phyloP scores from a whole-genome alignment of 2,888 invertebrate species.

The Oxycera nigricornis region DNA sequence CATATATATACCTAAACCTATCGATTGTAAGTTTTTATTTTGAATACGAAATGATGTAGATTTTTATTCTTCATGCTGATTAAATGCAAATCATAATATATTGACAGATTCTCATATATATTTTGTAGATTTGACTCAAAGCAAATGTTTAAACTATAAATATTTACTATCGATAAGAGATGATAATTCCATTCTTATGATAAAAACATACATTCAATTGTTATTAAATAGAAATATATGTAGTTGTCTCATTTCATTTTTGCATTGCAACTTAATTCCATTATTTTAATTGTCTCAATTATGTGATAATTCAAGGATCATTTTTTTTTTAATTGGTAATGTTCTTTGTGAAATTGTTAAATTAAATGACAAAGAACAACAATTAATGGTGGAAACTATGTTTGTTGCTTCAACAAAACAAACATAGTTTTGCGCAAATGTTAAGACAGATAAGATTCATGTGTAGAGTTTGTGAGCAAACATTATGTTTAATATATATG shows the following conservation, averaged over 20 bases:
- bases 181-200: background rate
- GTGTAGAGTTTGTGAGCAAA: background rate
- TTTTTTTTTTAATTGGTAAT: too few species aligned
- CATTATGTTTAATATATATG: conserved; percentile 7
- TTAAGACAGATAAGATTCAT: too few species aligned
- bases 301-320: background rate
- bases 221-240: too few species aligned
- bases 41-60: background rate
- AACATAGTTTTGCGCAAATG: too few species aligned
- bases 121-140: background rate
- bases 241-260: background rate
- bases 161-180: background rate
- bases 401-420: too few species aligned
- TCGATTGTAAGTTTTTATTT: background rate
- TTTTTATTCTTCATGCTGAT: too few species aligned
- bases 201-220: too few species aligned
- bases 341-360: background rate
- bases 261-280: background rate
- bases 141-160: background rate
- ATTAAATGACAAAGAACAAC: background rate
- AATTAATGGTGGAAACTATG: too few species aligned
- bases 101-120: background rate
- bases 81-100: conserved; percentile 1
- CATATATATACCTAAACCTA: background rate
- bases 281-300: background rate